phyloP scores from a whole-genome alignment of 1,140 invertebrate genomes.

The Drosophila ercepeae region DNA sequence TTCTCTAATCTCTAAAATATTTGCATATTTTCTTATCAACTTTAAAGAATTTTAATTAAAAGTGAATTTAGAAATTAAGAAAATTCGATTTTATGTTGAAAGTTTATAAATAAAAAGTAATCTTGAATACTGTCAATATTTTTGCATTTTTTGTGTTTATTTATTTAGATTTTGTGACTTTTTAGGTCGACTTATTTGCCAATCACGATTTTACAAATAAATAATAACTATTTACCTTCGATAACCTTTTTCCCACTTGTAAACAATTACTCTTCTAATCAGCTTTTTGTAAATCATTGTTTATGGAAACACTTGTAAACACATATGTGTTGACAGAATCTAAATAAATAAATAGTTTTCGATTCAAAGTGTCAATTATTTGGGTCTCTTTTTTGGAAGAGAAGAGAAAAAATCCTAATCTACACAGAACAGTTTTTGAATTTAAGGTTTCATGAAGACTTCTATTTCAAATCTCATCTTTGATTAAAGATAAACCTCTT shows the following conservation, averaged over 20 bases:
- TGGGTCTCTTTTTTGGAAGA: too few species aligned
- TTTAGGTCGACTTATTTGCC: neutral
- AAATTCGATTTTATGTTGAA: too few species aligned
- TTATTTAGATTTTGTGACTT: neutral
- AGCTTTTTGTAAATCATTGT: neutral
- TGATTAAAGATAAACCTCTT: too few species aligned
- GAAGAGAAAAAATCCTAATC: too few species aligned
- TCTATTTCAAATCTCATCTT: too few species aligned
- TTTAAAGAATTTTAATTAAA: too few species aligned
- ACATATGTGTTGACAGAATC: neutral
- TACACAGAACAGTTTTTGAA: too few species aligned
- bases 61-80: too few species aligned
- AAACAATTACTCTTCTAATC: neutral
- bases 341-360: neutral
- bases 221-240: neutral
- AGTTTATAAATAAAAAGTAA: too few species aligned
- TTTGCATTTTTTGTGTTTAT: neutral
- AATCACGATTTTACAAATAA: neutral
- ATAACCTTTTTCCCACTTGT: neutral
- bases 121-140: neutral
- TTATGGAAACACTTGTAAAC: neutral
- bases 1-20: neutral
- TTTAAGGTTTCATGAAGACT: too few species aligned
- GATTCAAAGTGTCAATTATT: too few species aligned
- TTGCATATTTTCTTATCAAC: neutral